Percentiles rank a stretch among this genome's conserved stretches.
phyloP scores from a whole-genome alignment of 2,888 invertebrate genomes.

The Metacarcinus magister region DNA sequence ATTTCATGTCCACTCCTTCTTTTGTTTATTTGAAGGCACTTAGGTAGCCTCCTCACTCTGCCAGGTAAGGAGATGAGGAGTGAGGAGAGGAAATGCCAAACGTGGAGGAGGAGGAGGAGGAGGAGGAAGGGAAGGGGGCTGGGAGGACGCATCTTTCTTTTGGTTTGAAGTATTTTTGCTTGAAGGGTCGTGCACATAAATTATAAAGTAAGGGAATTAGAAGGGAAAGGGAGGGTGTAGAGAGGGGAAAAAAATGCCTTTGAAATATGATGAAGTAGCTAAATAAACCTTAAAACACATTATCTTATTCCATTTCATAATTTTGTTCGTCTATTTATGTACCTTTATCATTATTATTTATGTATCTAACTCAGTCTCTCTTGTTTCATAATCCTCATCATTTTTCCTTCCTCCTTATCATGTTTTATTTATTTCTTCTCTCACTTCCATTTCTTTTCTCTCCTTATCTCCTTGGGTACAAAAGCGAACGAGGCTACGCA shows the following conservation, averaged over 20 bases:
- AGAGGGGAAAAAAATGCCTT: neutral
- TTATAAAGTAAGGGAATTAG: neutral
- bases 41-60: neutral
- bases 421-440: neutral
- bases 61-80: neutral
- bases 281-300: too few relatives aligned
- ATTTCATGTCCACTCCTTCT: neutral
- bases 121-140: neutral
- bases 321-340: neutral
- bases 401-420: neutral
- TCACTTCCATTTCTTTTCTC: neutral
- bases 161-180: neutral
- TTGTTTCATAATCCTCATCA: neutral
- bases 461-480: constrained; percentile 10
- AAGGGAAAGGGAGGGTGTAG: neutral
- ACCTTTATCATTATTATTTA: neutral
- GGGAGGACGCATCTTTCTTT: neutral
- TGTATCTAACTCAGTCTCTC: neutral
- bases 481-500: neutral
- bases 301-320: neutral
- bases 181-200: constrained; percentile 11
- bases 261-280: too few relatives aligned
- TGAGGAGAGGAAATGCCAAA: neutral
- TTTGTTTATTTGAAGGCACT: neutral
- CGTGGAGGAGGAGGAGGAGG: neutral